phyloP scores from a whole-genome alignment of 2,888 invertebrate species.

The Halictus ligatus region DNA sequence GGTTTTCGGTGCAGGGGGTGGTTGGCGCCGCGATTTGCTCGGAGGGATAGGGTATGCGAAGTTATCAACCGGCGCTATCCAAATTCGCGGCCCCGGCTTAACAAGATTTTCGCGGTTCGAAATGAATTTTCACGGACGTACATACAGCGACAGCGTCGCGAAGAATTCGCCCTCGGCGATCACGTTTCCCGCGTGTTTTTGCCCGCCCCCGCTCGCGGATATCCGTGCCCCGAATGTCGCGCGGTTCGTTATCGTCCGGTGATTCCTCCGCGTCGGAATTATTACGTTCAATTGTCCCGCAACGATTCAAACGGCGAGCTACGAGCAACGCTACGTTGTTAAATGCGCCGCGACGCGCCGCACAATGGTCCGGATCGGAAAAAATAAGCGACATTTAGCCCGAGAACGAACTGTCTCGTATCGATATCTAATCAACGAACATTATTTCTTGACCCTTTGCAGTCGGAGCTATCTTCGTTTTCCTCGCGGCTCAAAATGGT shows the following conservation, averaged over 20 bases:
- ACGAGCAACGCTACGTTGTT: neutral
- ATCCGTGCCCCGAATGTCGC: neutral
- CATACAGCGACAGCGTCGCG: neutral
- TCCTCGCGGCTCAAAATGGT: no score
- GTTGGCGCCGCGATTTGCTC: neutral
- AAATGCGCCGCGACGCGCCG: neutral
- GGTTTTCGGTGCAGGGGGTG: neutral
- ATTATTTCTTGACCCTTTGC: no score
- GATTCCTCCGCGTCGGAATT: neutral
- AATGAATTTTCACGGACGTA: conserved; percentile 4
- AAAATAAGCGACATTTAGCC: no score
- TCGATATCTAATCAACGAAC: no score
- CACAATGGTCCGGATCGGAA: no score
- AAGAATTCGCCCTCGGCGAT: neutral
- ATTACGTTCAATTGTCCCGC: neutral
- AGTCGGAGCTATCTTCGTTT: no score
- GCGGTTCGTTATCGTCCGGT: neutral
- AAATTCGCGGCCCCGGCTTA: conserved; percentile 7
- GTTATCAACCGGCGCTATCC: conserved; percentile 6
- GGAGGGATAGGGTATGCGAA: neutral
- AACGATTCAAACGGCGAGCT: neutral
- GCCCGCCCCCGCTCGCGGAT: neutral
- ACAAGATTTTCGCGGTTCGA: conserved; percentile 19
- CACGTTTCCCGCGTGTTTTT: conserved; percentile 1
- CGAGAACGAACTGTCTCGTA: no score